Percentiles rank a stretch among this genome's conserved stretches.
These are phyloP conservation scores for Ormyrus thymus DNA, from an alignment of 2,888 invertebrate species.

Conservation along the genomic window DNA sequence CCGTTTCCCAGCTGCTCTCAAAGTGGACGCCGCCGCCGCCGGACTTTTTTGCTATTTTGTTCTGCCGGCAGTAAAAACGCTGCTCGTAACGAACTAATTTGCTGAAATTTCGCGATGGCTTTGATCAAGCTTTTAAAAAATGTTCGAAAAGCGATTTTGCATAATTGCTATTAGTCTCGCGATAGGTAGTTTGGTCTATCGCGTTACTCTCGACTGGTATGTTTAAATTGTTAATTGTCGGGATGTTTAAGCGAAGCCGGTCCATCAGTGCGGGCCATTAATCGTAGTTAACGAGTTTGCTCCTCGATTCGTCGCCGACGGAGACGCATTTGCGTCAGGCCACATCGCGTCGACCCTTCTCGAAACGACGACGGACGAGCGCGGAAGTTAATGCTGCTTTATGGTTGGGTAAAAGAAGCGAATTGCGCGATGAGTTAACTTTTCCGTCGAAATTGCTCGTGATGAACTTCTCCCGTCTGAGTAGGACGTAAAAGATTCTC, in stretches of 20 bases:
- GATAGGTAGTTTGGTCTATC: too few relatives aligned
- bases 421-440: constrained; percentile 12
- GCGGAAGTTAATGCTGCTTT: constrained; percentile 27
- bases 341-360: not conserved
- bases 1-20: not conserved
- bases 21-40: too few relatives aligned
- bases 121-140: not conserved
- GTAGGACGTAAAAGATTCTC: constrained; percentile 1
- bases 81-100: too few relatives aligned
- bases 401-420: constrained; percentile 39
- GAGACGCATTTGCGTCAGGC: constrained; percentile 7
- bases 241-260: not conserved
- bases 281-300: constrained; percentile 44
- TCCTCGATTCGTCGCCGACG: constrained; percentile 20
- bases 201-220: too few relatives aligned
- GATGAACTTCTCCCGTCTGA: not conserved
- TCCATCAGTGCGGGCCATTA: constrained; percentile 22
- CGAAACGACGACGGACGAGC: constrained; percentile 5
- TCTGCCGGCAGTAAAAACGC: too few relatives aligned
- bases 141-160: too few relatives aligned
- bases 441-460: constrained; percentile 11
- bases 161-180: too few relatives aligned
- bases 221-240: constrained; percentile 29
- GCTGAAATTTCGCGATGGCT: not conserved
- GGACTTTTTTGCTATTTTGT: too few relatives aligned